These are phyloP conservation scores for Heliopora coerulea DNA, from an alignment of 92 coral and sea anemone species.

Conservation along the genomic window DNA sequence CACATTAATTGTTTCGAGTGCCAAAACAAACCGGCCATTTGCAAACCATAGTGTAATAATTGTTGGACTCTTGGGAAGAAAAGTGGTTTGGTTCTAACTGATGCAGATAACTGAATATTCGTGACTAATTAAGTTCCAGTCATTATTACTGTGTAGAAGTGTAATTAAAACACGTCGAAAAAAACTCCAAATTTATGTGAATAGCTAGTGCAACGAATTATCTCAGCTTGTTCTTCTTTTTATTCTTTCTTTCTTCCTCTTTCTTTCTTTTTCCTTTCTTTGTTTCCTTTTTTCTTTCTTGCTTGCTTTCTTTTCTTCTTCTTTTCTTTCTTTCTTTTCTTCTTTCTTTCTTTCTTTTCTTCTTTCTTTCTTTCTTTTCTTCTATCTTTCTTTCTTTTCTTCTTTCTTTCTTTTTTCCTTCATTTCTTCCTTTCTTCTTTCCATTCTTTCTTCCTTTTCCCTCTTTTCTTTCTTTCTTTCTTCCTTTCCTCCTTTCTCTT, in stretches of 20 bases:
- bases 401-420: conserved; percentile 9
- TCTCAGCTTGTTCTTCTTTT: not conserved
- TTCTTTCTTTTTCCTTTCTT: conserved; percentile 4
- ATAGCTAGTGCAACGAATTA: no score
- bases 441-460: conserved; percentile 9
- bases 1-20: no score
- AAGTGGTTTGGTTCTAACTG: no score
- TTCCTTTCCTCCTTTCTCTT: conserved; percentile 8
- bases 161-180: no score
- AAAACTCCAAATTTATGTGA: no score
- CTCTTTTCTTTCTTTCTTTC: not conserved
- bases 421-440: not conserved
- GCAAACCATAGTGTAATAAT: no score
- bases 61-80: no score
- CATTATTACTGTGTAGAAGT: no score
- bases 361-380: not conserved
- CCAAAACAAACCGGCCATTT: no score
- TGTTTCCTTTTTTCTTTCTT: not conserved
- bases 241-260: conserved; percentile 15
- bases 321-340: not conserved
- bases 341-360: not conserved
- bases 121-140: no score
- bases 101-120: no score
- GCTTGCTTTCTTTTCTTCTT: not conserved
- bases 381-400: conserved; percentile 8